phyloP scores from a whole-genome alignment of 2,888 invertebrate genomes.

The Himalopsyche kuldschensis region DNA sequence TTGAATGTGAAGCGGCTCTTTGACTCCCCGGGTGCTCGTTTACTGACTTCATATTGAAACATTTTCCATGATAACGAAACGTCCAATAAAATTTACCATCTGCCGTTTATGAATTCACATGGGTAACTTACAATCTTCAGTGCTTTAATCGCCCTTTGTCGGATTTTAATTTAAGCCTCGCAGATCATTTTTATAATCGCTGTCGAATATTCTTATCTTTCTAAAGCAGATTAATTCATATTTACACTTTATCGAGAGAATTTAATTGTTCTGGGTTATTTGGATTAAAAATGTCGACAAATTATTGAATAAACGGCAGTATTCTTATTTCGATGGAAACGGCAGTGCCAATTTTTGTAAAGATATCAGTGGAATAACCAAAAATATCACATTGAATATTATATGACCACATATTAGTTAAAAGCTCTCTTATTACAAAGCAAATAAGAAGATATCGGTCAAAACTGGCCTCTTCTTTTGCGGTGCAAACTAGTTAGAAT shows the following conservation, averaged over 20 bases:
- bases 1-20: background rate
- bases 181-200: background rate
- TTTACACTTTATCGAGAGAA: background rate
- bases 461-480: no score
- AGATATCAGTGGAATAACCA: no score
- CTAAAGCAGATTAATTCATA: background rate
- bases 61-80: background rate
- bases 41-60: background rate
- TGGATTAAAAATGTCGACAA: no score
- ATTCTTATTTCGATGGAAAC: no score
- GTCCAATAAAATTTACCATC: background rate
- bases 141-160: background rate
- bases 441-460: no score
- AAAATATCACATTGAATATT: no score
- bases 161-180: background rate
- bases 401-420: no score
- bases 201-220: background rate
- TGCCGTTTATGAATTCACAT: background rate
- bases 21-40: background rate
- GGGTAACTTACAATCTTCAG: background rate
- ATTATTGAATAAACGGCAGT: no score
- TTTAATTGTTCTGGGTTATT: no score
- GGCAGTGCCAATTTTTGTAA: no score
- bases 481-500: no score
- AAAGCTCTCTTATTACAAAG: no score